phyloP scores from a whole-genome alignment of 2,113 vertebrate species.

The Helogale parvula region DNA sequence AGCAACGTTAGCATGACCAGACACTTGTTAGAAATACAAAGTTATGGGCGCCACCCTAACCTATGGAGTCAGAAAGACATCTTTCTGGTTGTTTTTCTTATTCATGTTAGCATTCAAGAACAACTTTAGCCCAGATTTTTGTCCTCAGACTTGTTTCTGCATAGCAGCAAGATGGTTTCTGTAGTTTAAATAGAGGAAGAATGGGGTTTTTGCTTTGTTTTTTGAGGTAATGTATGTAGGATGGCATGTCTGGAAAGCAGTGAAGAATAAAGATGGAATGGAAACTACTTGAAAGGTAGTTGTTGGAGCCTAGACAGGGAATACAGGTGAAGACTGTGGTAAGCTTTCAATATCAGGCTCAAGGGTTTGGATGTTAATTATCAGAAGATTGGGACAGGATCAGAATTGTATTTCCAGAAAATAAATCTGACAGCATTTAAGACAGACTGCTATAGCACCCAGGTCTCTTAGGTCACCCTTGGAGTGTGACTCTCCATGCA shows the following conservation, averaged over 20 bases:
- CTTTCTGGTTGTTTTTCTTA: background rate
- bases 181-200: background rate
- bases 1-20: background rate
- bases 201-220: background rate
- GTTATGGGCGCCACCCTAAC: background rate
- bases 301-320: background rate
- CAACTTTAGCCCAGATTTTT: background rate
- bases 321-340: background rate
- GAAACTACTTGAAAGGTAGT: background rate
- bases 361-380: background rate
- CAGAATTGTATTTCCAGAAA: background rate
- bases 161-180: background rate
- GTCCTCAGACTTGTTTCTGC: background rate
- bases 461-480: background rate
- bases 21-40: background rate
- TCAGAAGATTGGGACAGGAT: background rate
- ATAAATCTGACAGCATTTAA: background rate
- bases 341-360: background rate
- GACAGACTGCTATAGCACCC: background rate
- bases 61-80: background rate
- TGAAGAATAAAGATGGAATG: background rate
- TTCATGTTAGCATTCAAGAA: background rate
- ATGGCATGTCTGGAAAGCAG: background rate
- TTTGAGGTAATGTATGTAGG: background rate
- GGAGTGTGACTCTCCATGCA: background rate